Evolutionary conservation across 2,113 vertebrate species (phyloP).

Genomic region (Okapia johnstoni): DNA sequence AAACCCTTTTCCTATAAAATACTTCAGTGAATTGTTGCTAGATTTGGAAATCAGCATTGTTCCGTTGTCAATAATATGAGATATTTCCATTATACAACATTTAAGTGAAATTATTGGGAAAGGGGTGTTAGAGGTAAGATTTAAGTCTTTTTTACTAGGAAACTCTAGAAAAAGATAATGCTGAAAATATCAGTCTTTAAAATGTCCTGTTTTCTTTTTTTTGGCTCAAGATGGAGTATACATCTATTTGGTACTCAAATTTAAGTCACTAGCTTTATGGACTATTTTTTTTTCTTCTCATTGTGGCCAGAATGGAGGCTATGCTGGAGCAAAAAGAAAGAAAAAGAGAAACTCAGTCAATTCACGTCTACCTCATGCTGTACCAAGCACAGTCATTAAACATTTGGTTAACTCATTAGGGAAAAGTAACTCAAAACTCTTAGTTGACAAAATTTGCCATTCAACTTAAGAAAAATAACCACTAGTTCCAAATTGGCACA

Average conservation of each 20-base stretch:
- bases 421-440: background rate
- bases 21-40: background rate
- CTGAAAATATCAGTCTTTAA: background rate
- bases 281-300: background rate
- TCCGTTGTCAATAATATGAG: background rate
- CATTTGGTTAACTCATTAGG: background rate
- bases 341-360: background rate
- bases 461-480: background rate
- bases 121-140: background rate
- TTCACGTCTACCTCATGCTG: background rate
- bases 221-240: background rate
- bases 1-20: background rate
- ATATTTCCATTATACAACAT: background rate
- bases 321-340: background rate
- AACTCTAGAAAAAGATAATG: background rate
- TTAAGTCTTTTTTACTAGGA: background rate
- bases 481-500: background rate
- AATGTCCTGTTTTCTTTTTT: background rate
- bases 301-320: background rate
- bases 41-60: constrained; percentile 18
- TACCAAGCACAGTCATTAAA: background rate
- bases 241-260: background rate
- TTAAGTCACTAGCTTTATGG: background rate
- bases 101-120: constrained; percentile 6
- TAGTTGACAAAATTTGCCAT: background rate